phyloP scores from a whole-genome alignment of 37 sponge, comb jelly and placozoan genomes.

The Bolinopsis microptera region DNA sequence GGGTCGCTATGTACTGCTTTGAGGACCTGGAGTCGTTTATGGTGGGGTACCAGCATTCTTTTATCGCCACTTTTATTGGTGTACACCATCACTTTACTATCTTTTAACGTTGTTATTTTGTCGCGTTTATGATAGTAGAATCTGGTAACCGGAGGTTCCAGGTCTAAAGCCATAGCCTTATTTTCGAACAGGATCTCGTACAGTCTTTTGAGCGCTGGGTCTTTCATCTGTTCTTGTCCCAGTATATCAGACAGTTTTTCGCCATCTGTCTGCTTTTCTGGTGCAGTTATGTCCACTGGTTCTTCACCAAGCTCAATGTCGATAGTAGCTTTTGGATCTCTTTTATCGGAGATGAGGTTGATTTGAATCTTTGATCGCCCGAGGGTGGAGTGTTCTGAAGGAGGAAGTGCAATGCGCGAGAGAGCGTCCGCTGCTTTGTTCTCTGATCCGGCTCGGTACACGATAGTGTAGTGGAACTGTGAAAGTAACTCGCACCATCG shows the following conservation, averaged over 20 bases:
- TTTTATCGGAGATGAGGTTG: background rate
- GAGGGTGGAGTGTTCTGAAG: too few species aligned
- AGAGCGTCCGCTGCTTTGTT: background rate
- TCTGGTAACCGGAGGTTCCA: too few species aligned
- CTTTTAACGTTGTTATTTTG: too few species aligned
- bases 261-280: too few species aligned
- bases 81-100: too few species aligned
- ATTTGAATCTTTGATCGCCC: background rate
- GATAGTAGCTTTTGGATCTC: background rate
- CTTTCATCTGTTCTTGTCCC: background rate
- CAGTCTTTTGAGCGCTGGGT: background rate
- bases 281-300: too few species aligned
- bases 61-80: background rate
- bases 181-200: background rate
- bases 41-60: background rate
- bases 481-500: background rate
- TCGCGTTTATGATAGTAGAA: too few species aligned
- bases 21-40: background rate
- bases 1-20: background rate
- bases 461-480: conserved; percentile 4
- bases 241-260: too few species aligned
- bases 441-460: background rate
- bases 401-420: background rate
- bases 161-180: too few species aligned
- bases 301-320: too few species aligned